Percentiles rank a stretch among this genome's conserved stretches.
Evolutionary conservation across 1,140 invertebrate species (phyloP).

Genomic region (Pseudoatta argentina): DNA sequence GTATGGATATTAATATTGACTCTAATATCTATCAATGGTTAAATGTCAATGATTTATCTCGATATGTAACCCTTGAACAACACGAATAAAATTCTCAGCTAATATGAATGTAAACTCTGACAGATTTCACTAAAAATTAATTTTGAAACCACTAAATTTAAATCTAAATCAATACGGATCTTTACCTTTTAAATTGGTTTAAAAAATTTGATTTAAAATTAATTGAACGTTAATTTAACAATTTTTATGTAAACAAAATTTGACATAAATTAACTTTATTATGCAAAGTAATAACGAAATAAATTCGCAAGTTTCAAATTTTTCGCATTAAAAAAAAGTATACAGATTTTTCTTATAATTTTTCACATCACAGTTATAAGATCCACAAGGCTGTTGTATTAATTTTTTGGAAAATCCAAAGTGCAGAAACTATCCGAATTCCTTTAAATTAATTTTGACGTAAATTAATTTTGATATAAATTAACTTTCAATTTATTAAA

Average conservation of each 20-base stretch:
- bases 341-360: neutral
- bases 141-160: neutral
- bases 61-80: neutral
- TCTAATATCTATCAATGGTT: neutral
- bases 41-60: neutral
- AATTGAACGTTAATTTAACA: too few species aligned
- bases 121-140: slow-evolving; percentile 6
- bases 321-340: neutral
- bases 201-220: neutral
- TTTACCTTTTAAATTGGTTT: neutral
- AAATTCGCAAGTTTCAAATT: neutral
- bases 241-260: neutral
- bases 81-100: neutral
- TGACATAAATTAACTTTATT: neutral
- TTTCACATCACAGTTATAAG: neutral
- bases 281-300: too few species aligned
- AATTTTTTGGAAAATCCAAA: neutral
- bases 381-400: neutral
- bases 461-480: neutral
- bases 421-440: too few species aligned
- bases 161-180: neutral
- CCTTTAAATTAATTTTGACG: neutral
- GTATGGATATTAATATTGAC: neutral
- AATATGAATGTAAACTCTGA: neutral
- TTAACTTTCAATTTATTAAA: neutral